Evolutionary conservation across 2,797 vertebrate species (phyloP), one percentile per base, ranked within the genome.

Genomic region (Lophius americanus): DNA sequence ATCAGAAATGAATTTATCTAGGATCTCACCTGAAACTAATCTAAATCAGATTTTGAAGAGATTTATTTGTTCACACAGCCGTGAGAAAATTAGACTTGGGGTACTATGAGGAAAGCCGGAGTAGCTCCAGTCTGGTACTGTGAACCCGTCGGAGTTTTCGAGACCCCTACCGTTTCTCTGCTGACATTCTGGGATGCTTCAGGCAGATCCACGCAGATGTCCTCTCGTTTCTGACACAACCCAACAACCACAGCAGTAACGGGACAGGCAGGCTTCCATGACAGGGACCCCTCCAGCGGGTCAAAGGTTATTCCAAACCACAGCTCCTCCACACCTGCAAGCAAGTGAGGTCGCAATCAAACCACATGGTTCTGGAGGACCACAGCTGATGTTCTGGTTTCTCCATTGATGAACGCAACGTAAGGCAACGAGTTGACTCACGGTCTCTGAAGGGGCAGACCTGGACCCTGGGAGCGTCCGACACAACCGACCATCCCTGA

Each of bases 371-470:
- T 23, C 36, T 63, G 13, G 13, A 38, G 3, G 4, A 3, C 6
- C 42, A 2, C 4, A 52, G 1, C 9, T 41, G 38, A 38, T 0
- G 0, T 0, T 7, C 2, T 35, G 5, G 44, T 59, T 47, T 23
- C 3, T 14, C 7, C 1, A 1, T 0, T 41, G 41, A 0, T 33
- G 33, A 56, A 9, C 49, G 8, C 23, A 23, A 23, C 23, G 1
- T 37, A 49, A 48, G 10, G 6, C 4, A 50, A 47, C 33, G 1
- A 7, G 3, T 41, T 35, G 60, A 91, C 95, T 95, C 88, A 91
- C 97, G 91, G 38, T 95, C 90, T 91, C 87, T 92, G 81, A 98
- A 98, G 6, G 97, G 97, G 60, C 96, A 98, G 81, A 94, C 87
- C 53, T 94, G 96, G 65, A 93, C 85, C 74, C 97, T 94, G 35